Conservation (phyloP, 1,140 invertebrate genomes). For the Goniozus legneri region DNA sequence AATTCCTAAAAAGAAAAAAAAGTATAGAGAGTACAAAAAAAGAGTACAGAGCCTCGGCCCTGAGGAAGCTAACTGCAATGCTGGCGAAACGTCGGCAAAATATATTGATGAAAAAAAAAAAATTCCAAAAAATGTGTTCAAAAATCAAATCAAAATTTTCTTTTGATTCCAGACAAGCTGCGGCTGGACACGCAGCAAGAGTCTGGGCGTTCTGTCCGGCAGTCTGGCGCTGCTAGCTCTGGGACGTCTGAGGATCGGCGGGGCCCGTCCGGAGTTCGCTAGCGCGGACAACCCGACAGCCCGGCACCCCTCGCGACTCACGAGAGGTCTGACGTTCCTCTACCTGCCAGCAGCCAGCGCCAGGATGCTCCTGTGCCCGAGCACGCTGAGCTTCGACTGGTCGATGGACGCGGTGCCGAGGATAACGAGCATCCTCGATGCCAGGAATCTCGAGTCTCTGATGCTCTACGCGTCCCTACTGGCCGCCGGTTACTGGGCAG, state of each 20-base stretch:
- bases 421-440: constrained; percentile 69
- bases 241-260: constrained; percentile 46
- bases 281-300: constrained; percentile 89
- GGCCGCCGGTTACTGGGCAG: constrained; percentile 36
- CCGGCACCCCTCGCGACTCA: constrained; percentile 66
- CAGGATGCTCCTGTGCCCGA: constrained; percentile 76
- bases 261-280: constrained; percentile 69
- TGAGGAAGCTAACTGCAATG: too few species aligned
- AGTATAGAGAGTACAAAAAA: too few species aligned
- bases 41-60: too few species aligned
- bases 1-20: too few species aligned
- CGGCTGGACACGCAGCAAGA: constrained; percentile 28
- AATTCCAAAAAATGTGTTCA: too few species aligned
- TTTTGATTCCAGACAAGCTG: constrained; percentile 29
- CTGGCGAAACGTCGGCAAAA: too few species aligned
- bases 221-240: constrained; percentile 43
- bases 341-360: constrained; percentile 87
- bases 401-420: constrained; percentile 90
- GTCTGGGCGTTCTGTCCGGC: constrained; percentile 42
- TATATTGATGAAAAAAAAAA: too few species aligned
- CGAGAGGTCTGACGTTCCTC: constrained; percentile 77
- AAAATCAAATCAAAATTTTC: background rate
- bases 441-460: constrained; percentile 69
- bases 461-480: constrained; percentile 66
- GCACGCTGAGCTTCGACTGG: constrained; percentile 89